Evolutionary conservation across 2,888 invertebrate genomes (phyloP), one percentile per base, ranked within the genome.

Genomic region (Ctena decussata): DNA sequence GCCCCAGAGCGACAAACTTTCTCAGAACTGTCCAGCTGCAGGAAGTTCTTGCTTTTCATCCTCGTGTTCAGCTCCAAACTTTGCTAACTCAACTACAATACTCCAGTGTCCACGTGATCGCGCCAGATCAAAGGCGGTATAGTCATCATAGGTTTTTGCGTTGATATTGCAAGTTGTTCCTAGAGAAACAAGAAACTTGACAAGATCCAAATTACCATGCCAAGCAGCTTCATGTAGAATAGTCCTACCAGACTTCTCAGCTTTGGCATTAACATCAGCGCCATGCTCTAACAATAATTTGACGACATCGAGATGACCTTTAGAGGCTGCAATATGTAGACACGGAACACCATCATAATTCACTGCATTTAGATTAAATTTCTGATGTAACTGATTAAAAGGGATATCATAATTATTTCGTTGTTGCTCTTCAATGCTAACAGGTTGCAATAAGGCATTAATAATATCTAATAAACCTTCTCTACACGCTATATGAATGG

Each of bases 101-200:
- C 80, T 79, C 5, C 73, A 70, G 49, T 83, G 72, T 24, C 86
- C 84, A 46, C 84, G 60, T 27, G 82, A 80, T 15, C 84, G 57
- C 0, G 90, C 90, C 44, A 89, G 78, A 35, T 86, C 83, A 70
- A 86, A 82, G 11, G 90, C 82, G 12, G 89, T 86, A 30, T 53
- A 73, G 27, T 77, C 85, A 39, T 86, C 89, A 46, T 86, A 90
- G 1, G 87, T 70, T 30, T 53, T 76, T 5, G 82, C 77, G 46
- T 90, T 87, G 15, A 90, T 82, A 69, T 90, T 75, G 60, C 84
- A 87, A 0, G 21, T 24, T 53, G 11, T 72, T 3, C n/a, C 35
- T 8, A 5, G 18, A 3, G 35, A 30, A 1, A 35, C 5, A 35
- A 72, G 46, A n/a, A 44, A 41, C 15, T 24, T 21, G 1, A 72